Base-by-base conservation (phyloP, 2,888 invertebrate species). In the Apantesis nais region DNA sequence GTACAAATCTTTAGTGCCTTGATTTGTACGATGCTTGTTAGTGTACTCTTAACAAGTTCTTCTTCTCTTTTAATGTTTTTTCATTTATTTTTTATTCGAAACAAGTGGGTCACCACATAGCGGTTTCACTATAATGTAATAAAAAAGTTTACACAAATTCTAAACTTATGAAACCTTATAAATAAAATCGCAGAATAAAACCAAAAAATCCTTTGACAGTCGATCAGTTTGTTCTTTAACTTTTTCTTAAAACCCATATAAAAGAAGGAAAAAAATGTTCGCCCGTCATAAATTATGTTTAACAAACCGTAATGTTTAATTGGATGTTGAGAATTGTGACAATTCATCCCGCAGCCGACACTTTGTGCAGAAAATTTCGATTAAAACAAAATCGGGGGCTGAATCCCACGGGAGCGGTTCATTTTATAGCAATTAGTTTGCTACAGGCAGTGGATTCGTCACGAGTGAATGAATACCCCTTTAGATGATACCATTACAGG, bases 391-490 rank as follows among this genome's bases (percentile, higher is more conserved):
- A 92, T 91, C 90, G 86, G 89, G 67, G 89, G 87, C 80, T 81
- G 63, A 83, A 81, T 91, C 94, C 90, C 95, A 73, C 72, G 90
- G 89, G 94, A 85, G 89, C 86, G 88, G 88, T 94, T 93, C 88
- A 94, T 94, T 94, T 93, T 91, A 92, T 92, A 92, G 94, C 94
- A 94, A 95, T 95, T 95, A 95, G 94, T 93, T 93, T 86, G 90
- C 90, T 92, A 91, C 93, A 92, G 90, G 90, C 91, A 86, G 83
- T 83, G 88, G 88, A 93, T 93, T 93, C 92, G 94, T 91, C 93
- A 93, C 94, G 90, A 92, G 86, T 90, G 89, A 94, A 93, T 91
- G 92, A 87, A 74, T 94, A 94, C 94, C 95, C 94, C 93, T 94
- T 94, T 90, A 78, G 77, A 78, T 77, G 65, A 68, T 66, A 62